Percentiles rank a stretch among this genome's conserved stretches.
Conservation (phyloP, 2,888 invertebrate genomes). For the Orthonychiurus folsomi region DNA sequence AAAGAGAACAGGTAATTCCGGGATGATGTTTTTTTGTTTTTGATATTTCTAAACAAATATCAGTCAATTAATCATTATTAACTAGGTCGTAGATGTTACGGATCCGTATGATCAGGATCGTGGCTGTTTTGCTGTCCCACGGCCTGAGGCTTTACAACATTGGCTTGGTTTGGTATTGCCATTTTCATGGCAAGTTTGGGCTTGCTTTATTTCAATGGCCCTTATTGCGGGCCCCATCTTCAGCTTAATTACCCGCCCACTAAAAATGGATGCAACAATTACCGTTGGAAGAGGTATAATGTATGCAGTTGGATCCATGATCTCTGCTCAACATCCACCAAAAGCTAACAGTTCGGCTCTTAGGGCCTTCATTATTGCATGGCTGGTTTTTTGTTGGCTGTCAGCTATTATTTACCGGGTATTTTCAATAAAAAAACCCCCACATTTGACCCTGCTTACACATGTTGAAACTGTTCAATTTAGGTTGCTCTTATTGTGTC, state of each 20-base stretch:
- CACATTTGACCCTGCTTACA: background rate
- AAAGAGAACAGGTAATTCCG: constrained; percentile 23
- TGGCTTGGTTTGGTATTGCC: constrained; percentile 38
- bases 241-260: constrained; percentile 31
- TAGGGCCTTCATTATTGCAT: constrained; percentile 33
- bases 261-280: constrained; percentile 31
- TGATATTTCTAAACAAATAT: too few species aligned
- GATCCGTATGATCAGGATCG: constrained; percentile 38
- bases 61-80: background rate
- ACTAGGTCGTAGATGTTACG: constrained; percentile 35
- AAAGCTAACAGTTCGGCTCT: constrained; percentile 33
- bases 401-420: constrained; percentile 35
- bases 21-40: background rate
- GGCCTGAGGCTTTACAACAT: constrained; percentile 37
- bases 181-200: constrained; percentile 40
- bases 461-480: background rate
- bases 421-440: too few species aligned
- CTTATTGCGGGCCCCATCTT: constrained; percentile 37
- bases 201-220: constrained; percentile 36
- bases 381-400: constrained; percentile 40
- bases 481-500: constrained; percentile 38
- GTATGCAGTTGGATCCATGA: constrained; percentile 36
- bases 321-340: constrained; percentile 30
- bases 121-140: constrained; percentile 39
- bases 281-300: constrained; percentile 34